Base-by-base conservation (phyloP, 2,888 invertebrate species). In the Pherbina coryleti region DNA sequence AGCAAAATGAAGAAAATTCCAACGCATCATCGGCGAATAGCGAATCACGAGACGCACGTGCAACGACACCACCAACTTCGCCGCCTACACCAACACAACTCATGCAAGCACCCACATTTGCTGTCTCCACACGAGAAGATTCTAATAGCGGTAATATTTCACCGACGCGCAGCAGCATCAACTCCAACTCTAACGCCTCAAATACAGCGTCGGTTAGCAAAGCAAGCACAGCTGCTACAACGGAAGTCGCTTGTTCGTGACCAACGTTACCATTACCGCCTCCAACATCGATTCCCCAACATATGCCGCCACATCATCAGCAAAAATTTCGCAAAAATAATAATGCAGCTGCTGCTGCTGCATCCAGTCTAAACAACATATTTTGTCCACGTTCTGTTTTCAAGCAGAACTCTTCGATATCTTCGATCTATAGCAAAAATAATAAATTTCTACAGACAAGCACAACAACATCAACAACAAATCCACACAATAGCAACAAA, bases 231-330 rank as follows among this genome's bases (percentile, higher is more conserved):
- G 81, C 81, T 79, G 76, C 85, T 70, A 83, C 87, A 80, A 80
- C 89, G 70, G 90, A 89, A 82, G 89, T 90, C 60, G 89, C 88
- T 69, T 90, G 89, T 78, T 89, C 90, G 89, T 90, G 89, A 90
- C 90, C 79, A 76, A 76, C 55, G 78, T 70, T 75, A 57, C 5
- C 81, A 49, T 57, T 80, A 79, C 75, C 80, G 55, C 79, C 81
- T 74, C 70, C 80, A 55, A 8, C 55, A 55, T 71, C 71, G n/a
- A n/a, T 25, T 55, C 75, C 31, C n/a, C 75, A 19, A 19, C 76
- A 76, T 49, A 57, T 78, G 69, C 60, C 74, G 49, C 79, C 78
- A 51, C 80, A 80, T 34, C 78, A 70, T 69, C 67, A 77, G 79
- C 88, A 87, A 79, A 87, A 87, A 82, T 87, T 87, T 84, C 86